phyloP scores from a whole-genome alignment of 2,888 invertebrate genomes.

The Physocephala rufipes region DNA sequence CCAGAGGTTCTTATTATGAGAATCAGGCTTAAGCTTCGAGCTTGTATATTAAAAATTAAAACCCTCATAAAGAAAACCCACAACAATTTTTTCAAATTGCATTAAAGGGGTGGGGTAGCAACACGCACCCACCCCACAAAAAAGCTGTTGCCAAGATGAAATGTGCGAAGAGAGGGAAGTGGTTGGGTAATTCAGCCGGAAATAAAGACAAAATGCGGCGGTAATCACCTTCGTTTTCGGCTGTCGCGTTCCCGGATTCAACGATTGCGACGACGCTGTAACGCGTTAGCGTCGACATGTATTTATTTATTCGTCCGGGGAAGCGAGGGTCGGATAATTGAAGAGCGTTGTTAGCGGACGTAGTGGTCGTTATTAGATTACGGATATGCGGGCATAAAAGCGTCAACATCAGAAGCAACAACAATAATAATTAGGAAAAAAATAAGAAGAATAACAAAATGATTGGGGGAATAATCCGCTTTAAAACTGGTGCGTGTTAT shows the following conservation, averaged over 20 bases:
- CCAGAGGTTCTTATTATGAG: too few relatives aligned
- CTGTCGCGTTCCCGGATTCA: neutral
- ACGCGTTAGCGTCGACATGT: neutral
- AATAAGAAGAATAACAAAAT: neutral
- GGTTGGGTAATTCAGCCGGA: neutral
- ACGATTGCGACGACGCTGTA: too few relatives aligned
- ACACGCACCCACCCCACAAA: slow-evolving; percentile 4
- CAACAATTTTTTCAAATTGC: too few relatives aligned
- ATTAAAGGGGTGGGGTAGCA: neutral
- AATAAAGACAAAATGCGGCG: slow-evolving; percentile 1
- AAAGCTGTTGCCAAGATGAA: neutral
- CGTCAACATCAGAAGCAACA: neutral
- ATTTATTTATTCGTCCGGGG: neutral
- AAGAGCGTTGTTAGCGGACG: slow-evolving; percentile 2
- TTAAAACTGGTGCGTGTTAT: too few relatives aligned
- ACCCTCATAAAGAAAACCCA: too few relatives aligned
- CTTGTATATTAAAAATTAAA: too few relatives aligned
- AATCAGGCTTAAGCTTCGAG: too few relatives aligned
- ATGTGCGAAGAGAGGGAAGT: too few relatives aligned
- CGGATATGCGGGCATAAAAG: neutral
- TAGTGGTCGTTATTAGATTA: slow-evolving; percentile 33
- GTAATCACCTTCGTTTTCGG: slow-evolving; percentile 12
- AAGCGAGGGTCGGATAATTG: neutral
- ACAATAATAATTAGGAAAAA: neutral
- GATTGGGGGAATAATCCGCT: neutral